phyloP scores from a whole-genome alignment of 2,113 vertebrate genomes.

The Amblyopsis rosae region DNA sequence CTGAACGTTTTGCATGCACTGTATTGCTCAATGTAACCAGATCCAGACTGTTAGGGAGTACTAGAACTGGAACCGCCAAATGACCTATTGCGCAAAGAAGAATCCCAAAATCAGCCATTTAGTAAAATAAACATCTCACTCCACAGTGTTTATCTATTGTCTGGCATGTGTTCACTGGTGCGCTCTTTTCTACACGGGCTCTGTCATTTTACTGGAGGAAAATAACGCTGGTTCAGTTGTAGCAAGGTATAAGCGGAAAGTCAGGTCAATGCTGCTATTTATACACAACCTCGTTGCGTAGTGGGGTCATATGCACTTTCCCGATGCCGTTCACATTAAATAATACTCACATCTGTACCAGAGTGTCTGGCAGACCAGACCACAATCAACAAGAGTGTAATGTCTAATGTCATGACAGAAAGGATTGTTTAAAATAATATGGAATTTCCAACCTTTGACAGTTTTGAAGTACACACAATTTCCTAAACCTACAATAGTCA shows the following conservation, averaged over 20 bases:
- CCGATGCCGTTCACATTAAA: slow-evolving; percentile 57
- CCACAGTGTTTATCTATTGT: slow-evolving; percentile 62
- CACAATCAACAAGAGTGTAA: slow-evolving; percentile 14
- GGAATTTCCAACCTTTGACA: slow-evolving; percentile 33
- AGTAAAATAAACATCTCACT: slow-evolving; percentile 67
- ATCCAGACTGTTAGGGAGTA: too few species aligned
- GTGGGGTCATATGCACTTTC: slow-evolving; percentile 51
- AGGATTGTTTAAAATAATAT: slow-evolving; percentile 30
- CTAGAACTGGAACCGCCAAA: slow-evolving; percentile 47
- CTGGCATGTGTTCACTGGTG: slow-evolving; percentile 56
- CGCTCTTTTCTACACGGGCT: slow-evolving; percentile 51
- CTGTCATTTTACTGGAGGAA: slow-evolving; percentile 65
- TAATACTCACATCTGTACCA: slow-evolving; percentile 34
- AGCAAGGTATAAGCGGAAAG: slow-evolving; percentile 62
- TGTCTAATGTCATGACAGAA: slow-evolving; percentile 14
- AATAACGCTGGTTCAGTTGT: slow-evolving; percentile 56
- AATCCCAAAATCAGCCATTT: slow-evolving; percentile 64
- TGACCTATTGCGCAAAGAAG: slow-evolving; percentile 40
- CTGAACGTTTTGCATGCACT: slow-evolving; percentile 28
- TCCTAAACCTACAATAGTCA: slow-evolving; percentile 17
- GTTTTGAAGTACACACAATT: slow-evolving; percentile 36
- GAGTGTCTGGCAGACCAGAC: not conserved
- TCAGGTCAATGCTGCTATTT: slow-evolving; percentile 66
- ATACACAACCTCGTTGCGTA: slow-evolving; percentile 61
- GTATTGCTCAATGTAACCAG: slow-evolving; percentile 45